A percentile compares a stretch with the other conserved stretches of the same genome.
These are phyloP conservation scores for Protonemura montana DNA, from an alignment of 2,888 invertebrate genomes.

Conservation along the genomic window DNA sequence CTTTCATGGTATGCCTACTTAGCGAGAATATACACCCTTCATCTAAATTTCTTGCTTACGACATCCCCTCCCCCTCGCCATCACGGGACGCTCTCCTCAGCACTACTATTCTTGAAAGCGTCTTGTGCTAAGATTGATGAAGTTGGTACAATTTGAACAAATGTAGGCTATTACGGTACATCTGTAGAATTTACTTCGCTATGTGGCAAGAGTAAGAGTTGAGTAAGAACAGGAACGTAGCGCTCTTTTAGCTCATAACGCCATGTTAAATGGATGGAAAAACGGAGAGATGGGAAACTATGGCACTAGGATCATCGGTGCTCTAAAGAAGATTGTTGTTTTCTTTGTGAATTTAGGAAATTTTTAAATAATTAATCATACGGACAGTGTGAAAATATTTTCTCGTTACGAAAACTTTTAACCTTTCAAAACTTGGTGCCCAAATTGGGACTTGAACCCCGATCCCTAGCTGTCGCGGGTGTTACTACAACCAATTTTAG, in stretches of 20 bases:
- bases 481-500: too few species aligned
- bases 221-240: background rate
- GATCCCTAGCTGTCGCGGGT: too few species aligned
- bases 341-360: too few species aligned
- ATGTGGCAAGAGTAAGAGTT: background rate
- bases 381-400: too few species aligned
- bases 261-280: background rate
- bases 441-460: too few species aligned
- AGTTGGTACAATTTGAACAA: conserved; percentile 8
- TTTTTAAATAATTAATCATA: too few species aligned
- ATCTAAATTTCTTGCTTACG: conserved; percentile 22
- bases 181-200: background rate
- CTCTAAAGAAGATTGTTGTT: too few species aligned
- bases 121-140: conserved; percentile 27
- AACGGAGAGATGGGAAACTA: too few species aligned
- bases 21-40: background rate
- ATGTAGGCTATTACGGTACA: conserved; percentile 21
- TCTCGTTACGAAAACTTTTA: too few species aligned
- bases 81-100: background rate
- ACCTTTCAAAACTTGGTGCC: too few species aligned
- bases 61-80: conserved; percentile 8
- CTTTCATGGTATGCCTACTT: background rate
- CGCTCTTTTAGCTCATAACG: background rate
- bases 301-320: too few species aligned
- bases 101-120: background rate